phyloP scores from a whole-genome alignment of 2,888 invertebrate genomes.

The Flexamia atlantica region DNA sequence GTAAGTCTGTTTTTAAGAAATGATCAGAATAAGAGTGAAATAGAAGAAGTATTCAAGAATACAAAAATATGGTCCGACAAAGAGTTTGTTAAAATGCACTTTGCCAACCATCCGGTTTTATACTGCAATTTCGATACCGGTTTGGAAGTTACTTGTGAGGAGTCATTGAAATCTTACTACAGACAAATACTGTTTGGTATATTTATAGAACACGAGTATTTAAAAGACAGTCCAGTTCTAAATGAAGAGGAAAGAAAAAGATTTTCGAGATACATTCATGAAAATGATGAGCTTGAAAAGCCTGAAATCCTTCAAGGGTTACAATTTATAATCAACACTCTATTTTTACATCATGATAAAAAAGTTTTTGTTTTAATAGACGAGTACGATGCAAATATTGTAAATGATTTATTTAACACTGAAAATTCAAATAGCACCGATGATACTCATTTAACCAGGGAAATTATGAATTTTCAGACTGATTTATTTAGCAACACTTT shows the following conservation, averaged over 20 bases:
- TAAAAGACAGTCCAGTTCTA: conserved; percentile 31
- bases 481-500: conserved; percentile 19
- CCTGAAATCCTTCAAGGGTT: conserved; percentile 6
- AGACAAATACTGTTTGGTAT: conserved; percentile 42
- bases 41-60: conserved; percentile 13
- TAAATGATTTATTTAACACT: conserved; percentile 11
- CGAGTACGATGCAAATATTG: conserved; percentile 48
- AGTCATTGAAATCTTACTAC: conserved; percentile 22
- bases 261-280: conserved; percentile 28
- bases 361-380: conserved; percentile 44
- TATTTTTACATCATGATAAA: conserved; percentile 20
- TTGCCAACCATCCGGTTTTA: conserved; percentile 36
- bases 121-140: conserved; percentile 41
- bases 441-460: neutral
- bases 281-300: conserved; percentile 37
- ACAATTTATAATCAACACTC: conserved; percentile 3
- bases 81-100: conserved; percentile 26
- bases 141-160: conserved; percentile 30
- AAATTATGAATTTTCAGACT: conserved; percentile 26
- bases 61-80: conserved; percentile 29
- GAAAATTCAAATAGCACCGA: neutral
- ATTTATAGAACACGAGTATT: conserved; percentile 37
- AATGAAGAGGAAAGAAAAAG: conserved; percentile 29
- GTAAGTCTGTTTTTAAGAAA: conserved; percentile 47
- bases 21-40: conserved; percentile 39